Base-by-base conservation (phyloP, 1,140 invertebrate genomes). In the Drosophila fuyamai region DNA sequence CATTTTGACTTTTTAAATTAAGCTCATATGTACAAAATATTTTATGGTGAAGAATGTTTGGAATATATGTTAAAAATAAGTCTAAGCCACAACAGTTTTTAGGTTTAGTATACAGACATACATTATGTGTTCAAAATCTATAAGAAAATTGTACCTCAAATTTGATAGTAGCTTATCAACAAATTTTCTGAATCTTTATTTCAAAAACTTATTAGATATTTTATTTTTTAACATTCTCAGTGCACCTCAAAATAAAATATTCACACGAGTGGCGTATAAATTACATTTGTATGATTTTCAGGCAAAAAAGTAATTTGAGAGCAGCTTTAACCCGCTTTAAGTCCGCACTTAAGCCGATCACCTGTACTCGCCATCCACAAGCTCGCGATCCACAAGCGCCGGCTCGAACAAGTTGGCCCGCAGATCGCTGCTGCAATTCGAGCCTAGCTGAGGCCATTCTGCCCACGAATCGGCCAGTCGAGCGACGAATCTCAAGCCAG, bases 321-420 rank as follows among this genome's bases (percentile, higher is more conserved):
- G 16, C 9, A 43, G 59, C 9, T 57, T 29, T 29, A 16, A n/a
- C n/a, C 54, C 40, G 54, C 13, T 27, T 62, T 36, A 38, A 71
- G 32, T 65, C 66, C 50, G 41, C 59, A 70, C 48, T 38, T n/a
- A 6, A 50, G 16, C 14, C 18, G 29, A 12, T 16, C 36, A 27
- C n/a, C 50, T 38, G 8, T 32, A 8, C 29, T 32, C 29, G 29
- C 27, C 67, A 61, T 72, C 67, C 47, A 61, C 35, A 40, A 53
- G 29, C 68, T 32, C 36, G 41, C 43, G 43, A 70, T 71, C 63
- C 67, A 29, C 67, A 53, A 29, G 5, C 18, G 32, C 56, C 38
- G 51, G 41, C 51, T 73, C 72, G 47, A 84, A 84, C 81, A 85
- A 74, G 81, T 85, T 84, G 51, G 51, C 65, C 16, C 23, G 40